Conservation (phyloP, 2,888 invertebrate genomes). For the Apamea monoglypha region DNA sequence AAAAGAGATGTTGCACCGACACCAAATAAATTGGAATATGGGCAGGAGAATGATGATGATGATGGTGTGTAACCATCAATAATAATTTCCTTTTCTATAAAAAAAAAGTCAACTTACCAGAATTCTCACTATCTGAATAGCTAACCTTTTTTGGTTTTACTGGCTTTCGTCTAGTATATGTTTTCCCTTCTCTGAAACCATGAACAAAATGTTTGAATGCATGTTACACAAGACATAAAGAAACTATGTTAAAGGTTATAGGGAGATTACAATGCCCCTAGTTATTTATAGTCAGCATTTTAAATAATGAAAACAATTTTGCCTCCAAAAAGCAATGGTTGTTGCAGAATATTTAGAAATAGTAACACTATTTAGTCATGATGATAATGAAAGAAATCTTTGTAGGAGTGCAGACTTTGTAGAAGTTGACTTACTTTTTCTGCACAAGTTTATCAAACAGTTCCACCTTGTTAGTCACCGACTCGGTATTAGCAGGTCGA, state of each 20-base stretch:
- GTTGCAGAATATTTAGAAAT: background rate
- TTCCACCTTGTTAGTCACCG: slow-evolving; percentile 57
- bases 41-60: background rate
- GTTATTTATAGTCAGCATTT: background rate
- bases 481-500: slow-evolving; percentile 50
- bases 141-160: slow-evolving; percentile 72
- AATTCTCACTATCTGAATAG: slow-evolving; percentile 72
- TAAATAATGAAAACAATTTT: background rate
- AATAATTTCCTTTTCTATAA: background rate
- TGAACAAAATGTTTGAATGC: background rate
- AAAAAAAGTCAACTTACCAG: slow-evolving; percentile 69
- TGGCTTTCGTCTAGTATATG: slow-evolving; percentile 71
- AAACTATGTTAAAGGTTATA: background rate
- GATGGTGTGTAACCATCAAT: background rate
- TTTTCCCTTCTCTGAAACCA: slow-evolving; percentile 73
- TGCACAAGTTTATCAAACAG: slow-evolving; percentile 60
- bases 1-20: background rate
- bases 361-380: background rate
- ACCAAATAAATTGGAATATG: background rate
- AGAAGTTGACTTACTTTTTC: slow-evolving; percentile 71
- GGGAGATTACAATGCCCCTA: background rate
- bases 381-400: background rate
- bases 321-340: background rate
- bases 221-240: background rate
- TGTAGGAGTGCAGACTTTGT: background rate